Percentiles rank a stretch among this genome's conserved stretches.
phyloP scores from a whole-genome alignment of 2,888 invertebrate genomes.

The Ganaspis brasiliensis region DNA sequence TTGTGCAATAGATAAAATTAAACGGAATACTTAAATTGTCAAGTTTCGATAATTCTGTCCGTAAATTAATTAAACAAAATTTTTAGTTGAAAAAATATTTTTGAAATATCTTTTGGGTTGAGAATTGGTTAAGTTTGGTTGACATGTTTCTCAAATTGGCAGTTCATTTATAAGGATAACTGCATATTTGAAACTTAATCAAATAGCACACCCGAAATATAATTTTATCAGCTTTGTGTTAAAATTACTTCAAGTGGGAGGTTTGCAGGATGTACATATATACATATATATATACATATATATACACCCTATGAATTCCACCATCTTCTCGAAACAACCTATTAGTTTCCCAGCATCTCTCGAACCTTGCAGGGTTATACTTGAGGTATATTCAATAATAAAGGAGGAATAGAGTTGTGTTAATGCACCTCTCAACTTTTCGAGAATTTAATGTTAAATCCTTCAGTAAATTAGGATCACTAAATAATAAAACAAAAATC shows the following conservation, averaged over 20 bases:
- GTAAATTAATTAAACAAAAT: too few species aligned
- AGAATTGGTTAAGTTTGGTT: too few species aligned
- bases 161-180: not conserved
- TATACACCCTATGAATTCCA: not conserved
- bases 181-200: not conserved
- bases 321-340: constrained; percentile 16
- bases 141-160: not conserved
- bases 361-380: not conserved
- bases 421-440: constrained; percentile 11
- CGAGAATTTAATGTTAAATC: not conserved
- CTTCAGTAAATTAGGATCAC: not conserved
- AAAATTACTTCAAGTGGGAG: not conserved
- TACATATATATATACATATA: not conserved
- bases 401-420: constrained; percentile 10
- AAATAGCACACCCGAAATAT: too few species aligned
- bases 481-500: not conserved
- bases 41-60: too few species aligned
- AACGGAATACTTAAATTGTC: too few species aligned
- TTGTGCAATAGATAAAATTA: not conserved
- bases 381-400: constrained; percentile 21
- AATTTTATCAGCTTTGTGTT: not conserved
- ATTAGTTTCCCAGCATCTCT: constrained; percentile 12
- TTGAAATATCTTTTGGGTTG: too few species aligned
- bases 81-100: too few species aligned
- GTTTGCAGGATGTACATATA: not conserved